Evolutionary conservation across 2,888 invertebrate species (phyloP).

Genomic region (Chesias legatella): DNA sequence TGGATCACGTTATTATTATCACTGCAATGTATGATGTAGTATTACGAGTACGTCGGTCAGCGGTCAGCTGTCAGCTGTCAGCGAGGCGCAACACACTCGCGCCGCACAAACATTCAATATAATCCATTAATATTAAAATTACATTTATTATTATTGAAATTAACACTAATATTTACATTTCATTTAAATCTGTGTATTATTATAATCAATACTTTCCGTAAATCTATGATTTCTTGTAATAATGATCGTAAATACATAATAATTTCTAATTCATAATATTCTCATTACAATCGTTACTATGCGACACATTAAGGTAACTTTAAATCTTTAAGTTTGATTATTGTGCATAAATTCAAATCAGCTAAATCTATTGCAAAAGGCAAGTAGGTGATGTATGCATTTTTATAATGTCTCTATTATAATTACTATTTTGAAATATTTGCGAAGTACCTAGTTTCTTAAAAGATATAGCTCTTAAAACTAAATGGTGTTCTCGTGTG

Average conservation of each 20-base stretch:
- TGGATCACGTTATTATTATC: conserved; percentile 73
- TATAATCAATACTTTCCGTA: conserved; percentile 26
- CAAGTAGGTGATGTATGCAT: conserved; percentile 73
- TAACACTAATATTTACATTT: conserved; percentile 36
- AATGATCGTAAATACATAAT: conserved; percentile 22
- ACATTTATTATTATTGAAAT: conserved; percentile 41
- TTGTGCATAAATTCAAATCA: conserved; percentile 66
- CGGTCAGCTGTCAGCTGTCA: too few species aligned
- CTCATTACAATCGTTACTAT: conserved; percentile 40
- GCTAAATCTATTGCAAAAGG: conserved; percentile 69
- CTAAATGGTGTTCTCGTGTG: conserved; percentile 69
- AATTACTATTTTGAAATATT: conserved; percentile 47
- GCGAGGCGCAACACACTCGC: too few species aligned
- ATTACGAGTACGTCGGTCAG: conserved; percentile 26
- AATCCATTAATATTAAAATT: conserved; percentile 30
- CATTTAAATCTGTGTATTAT: conserved; percentile 17
- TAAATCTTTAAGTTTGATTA: conserved; percentile 53
- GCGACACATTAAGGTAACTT: conserved; percentile 66
- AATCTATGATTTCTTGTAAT: conserved; percentile 23
- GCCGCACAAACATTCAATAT: conserved; percentile 26
- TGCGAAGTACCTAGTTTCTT: conserved; percentile 41
- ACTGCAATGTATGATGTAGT: conserved; percentile 55
- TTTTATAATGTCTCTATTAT: conserved; percentile 32
- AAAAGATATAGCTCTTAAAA: conserved; percentile 40
- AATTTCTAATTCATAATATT: conserved; percentile 26